Percentiles rank a stretch among this genome's conserved stretches.
phyloP scores from a whole-genome alignment of 2,797 vertebrate species.

The Synaphobranchus kaupii region DNA sequence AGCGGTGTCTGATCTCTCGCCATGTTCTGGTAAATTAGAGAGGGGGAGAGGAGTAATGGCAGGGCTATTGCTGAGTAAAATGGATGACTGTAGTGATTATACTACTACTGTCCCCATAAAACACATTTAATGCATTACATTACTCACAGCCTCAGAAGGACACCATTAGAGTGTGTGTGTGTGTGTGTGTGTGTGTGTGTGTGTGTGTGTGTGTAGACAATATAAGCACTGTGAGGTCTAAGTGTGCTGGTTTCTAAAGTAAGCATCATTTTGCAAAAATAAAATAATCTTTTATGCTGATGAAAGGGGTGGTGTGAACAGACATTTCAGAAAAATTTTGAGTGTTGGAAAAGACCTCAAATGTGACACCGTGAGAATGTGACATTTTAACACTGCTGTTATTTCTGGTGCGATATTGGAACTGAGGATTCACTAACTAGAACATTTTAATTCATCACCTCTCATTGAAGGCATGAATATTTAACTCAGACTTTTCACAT shows the following conservation, averaged over 20 bases:
- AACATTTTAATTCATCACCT: background rate
- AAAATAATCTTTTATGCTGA: background rate
- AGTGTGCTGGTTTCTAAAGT: background rate
- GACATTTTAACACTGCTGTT: background rate
- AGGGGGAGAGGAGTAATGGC: background rate
- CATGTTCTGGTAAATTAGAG: background rate
- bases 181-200: too few species aligned
- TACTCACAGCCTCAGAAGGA: background rate
- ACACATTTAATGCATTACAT: background rate
- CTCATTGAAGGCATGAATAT: background rate
- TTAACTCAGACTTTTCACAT: background rate
- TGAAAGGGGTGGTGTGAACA: background rate
- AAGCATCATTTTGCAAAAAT: background rate
- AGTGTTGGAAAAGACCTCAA: background rate
- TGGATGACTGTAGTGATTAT: too few species aligned
- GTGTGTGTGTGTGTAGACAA: too few species aligned
- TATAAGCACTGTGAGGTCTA: background rate
- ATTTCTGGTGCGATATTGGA: background rate
- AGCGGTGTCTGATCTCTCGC: background rate
- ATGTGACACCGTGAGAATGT: background rate
- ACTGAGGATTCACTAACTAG: background rate
- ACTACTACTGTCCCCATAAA: background rate
- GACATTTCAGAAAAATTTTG: background rate
- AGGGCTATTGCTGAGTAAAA: too few species aligned
- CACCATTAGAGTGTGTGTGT: background rate